Evolutionary conservation across 2,113 vertebrate species (phyloP).

Genomic region (Bubalus kerabau): DNA sequence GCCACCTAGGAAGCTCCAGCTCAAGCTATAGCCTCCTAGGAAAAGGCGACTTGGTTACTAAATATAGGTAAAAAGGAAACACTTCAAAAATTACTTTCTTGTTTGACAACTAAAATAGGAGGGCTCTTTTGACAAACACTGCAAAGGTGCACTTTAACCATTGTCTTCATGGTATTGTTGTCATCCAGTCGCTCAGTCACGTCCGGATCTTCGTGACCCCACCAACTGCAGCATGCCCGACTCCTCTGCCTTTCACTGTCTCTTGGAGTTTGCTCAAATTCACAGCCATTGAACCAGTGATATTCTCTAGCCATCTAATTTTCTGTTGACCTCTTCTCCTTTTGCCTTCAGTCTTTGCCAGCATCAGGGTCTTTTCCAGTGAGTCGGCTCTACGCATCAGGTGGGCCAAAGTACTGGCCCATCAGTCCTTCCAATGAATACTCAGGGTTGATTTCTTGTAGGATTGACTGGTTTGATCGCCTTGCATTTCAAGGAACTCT

Average conservation of each 20-base stretch:
- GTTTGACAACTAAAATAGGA: neutral
- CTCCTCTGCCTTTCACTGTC: neutral
- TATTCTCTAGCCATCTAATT: neutral
- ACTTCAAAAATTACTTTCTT: neutral
- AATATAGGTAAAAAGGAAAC: neutral
- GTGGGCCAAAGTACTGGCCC: too few relatives aligned
- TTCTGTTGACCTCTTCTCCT: neutral
- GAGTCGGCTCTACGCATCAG: neutral
- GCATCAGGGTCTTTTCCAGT: neutral
- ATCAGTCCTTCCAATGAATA: neutral
- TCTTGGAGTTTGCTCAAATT: neutral
- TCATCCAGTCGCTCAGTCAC: neutral
- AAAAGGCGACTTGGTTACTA: neutral
- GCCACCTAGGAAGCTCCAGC: neutral
- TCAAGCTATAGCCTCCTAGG: neutral
- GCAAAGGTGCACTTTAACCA: neutral
- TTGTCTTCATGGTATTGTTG: neutral
- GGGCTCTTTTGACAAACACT: neutral
- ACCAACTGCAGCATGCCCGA: neutral
- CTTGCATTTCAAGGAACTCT: neutral
- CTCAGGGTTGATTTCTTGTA: neutral
- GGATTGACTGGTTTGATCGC: neutral
- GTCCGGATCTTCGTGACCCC: neutral
- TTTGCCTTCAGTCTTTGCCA: neutral
- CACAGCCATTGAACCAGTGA: neutral